Conservation (phyloP, 30 jellyfish, hydroid and myxozoan species). For the Aurelia coerulea region DNA sequence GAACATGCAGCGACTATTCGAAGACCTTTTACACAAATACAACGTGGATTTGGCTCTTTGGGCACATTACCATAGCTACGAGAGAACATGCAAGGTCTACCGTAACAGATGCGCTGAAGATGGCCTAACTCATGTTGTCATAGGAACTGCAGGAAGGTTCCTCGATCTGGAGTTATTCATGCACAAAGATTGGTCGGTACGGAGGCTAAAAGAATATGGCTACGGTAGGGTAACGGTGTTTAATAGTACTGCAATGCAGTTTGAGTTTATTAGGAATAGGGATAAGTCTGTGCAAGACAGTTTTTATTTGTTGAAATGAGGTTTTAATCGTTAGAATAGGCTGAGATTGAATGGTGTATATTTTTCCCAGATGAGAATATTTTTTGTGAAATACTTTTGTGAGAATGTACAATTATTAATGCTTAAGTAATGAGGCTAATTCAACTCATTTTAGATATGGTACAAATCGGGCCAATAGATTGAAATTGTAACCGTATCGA, state of each 20-base stretch:
- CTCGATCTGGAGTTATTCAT: conserved; percentile 67
- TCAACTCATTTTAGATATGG: too few species aligned
- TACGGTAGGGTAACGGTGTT: conserved; percentile 74
- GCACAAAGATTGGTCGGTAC: conserved; percentile 75
- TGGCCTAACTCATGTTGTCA: conserved; percentile 80
- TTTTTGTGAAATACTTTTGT: background rate
- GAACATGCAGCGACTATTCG: conserved; percentile 88
- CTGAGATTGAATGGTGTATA: background rate
- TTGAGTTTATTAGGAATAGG: conserved; percentile 67
- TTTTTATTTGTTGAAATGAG: conserved; percentile 61
- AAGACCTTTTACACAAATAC: conserved; percentile 72
- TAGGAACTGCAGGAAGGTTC: conserved; percentile 88
- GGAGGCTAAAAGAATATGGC: conserved; percentile 76
- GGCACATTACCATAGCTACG: conserved; percentile 90
- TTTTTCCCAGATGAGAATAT: background rate
- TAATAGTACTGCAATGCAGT: conserved; percentile 68
- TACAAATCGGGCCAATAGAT: too few species aligned
- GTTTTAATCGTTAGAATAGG: too few species aligned
- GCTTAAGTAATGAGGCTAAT: too few species aligned
- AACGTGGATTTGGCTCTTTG: conserved; percentile 82
- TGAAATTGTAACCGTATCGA: too few species aligned
- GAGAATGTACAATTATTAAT: too few species aligned
- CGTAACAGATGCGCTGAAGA: conserved; percentile 71
- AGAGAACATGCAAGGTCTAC: conserved; percentile 89
- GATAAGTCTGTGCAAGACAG: conserved; percentile 61